Evolutionary conservation across 2,888 invertebrate genomes (phyloP).

Genomic region (Cantharis lateralis): DNA sequence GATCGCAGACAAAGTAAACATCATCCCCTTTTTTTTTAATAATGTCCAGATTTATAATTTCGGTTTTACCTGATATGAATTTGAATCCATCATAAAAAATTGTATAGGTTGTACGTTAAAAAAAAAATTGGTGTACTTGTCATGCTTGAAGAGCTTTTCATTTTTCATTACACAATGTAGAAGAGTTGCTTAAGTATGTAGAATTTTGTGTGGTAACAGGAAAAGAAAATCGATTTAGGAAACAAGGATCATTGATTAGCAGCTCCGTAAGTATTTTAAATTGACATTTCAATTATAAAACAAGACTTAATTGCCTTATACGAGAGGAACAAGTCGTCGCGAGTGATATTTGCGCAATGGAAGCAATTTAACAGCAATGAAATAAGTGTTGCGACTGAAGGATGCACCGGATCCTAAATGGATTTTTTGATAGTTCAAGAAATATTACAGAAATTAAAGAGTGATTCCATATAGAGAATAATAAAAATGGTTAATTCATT

Average conservation of each 20-base stretch:
- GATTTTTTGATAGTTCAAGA: too few relatives aligned
- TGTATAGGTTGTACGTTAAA: background rate
- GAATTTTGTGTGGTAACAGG: background rate
- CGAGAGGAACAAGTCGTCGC: too few relatives aligned
- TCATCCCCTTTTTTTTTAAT: slow-evolving; percentile 3
- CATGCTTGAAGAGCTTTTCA: background rate
- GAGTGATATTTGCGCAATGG: too few relatives aligned
- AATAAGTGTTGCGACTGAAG: too few relatives aligned
- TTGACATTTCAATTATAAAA: background rate
- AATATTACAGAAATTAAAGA: too few relatives aligned
- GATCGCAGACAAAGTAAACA: slow-evolving; percentile 5
- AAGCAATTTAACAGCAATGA: too few relatives aligned
- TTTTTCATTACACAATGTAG: background rate
- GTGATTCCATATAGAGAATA: too few relatives aligned
- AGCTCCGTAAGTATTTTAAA: background rate
- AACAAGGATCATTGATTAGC: background rate
- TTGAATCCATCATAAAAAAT: background rate
- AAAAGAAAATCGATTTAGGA: background rate
- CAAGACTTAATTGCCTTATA: too few relatives aligned
- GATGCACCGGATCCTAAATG: too few relatives aligned
- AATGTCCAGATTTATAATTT: background rate
- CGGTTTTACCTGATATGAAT: background rate
- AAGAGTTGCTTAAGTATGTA: background rate
- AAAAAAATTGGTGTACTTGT: background rate
- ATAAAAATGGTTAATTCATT: too few relatives aligned